Percentiles rank a stretch among this genome's conserved stretches.
Evolutionary conservation across 2,888 invertebrate genomes (phyloP).

Genomic region (Oligia fasciuncula): DNA sequence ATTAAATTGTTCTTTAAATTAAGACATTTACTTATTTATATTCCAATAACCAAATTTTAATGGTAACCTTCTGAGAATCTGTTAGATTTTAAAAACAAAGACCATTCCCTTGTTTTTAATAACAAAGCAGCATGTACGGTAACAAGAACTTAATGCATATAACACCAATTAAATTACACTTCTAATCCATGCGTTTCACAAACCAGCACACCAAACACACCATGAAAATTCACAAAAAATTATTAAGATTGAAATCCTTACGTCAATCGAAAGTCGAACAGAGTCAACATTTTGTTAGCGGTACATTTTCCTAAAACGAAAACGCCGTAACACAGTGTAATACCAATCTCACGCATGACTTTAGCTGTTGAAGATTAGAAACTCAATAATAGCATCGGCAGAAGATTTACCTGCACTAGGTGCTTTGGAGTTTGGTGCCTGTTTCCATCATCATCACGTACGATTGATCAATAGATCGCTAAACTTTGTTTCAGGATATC

Average conservation of each 20-base stretch:
- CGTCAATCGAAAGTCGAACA: slow-evolving; percentile 11
- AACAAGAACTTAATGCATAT: neutral
- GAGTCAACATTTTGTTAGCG: neutral
- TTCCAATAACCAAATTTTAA: neutral
- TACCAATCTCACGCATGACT: slow-evolving; percentile 50
- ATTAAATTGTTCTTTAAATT: neutral
- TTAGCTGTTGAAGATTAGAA: slow-evolving; percentile 43
- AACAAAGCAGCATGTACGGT: neutral
- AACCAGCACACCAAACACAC: neutral
- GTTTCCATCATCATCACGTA: slow-evolving; percentile 40
- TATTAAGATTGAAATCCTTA: slow-evolving; percentile 25
- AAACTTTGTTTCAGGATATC: neutral
- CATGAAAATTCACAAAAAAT: neutral
- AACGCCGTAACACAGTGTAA: slow-evolving; percentile 31
- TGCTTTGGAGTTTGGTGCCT: slow-evolving; percentile 1
- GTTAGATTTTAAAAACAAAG: neutral
- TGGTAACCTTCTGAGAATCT: too few relatives aligned
- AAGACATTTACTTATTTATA: neutral
- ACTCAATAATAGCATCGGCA: slow-evolving; percentile 35
- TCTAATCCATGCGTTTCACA: neutral
- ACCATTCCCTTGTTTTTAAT: neutral
- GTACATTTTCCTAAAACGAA: slow-evolving; percentile 39
- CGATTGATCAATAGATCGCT: neutral
- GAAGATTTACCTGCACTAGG: neutral
- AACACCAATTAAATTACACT: neutral